Base-by-base conservation (phyloP, 37 sponge, comb jelly and placozoan genomes). In the Chondrosia reniformis region DNA sequence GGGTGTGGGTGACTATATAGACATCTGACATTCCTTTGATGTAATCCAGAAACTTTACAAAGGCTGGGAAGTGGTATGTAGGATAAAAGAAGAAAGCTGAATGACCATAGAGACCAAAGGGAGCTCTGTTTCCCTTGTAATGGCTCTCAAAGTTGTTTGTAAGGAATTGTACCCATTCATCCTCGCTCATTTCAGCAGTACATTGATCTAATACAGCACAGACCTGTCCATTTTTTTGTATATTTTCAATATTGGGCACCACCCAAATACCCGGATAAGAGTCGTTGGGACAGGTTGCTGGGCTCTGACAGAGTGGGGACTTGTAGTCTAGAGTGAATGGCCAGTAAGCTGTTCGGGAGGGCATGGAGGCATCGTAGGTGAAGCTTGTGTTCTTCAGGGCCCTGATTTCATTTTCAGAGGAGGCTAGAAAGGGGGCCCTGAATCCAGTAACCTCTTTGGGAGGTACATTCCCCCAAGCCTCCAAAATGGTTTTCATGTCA, bases 301-400 rank as follows among this genome's bases (percentile, higher is more conserved):
- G 86, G 5, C 25, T 17, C 34, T 22, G 62, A 25, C 86, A 85
- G 3, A 80, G 33, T 0, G 81, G 82, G 37, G 87, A 81, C 58
- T 81, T 80, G 79, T 86, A 86, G 46, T 86, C 87, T 8, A 86
- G 49, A 4, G 86, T 85, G 80, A 80, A 85, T 0, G 86, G 86
- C 85, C 85, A 84, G 57, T 85, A 85, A 27, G 21, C 30, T 1
- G 38, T 27, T 45, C 24, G 22, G 31, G 76, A 76, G 1, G 76
- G 76, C 86, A 85, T 85, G 12, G 86, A 55, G 0, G 80, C 74
- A 39, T 85, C 86, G 31, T 79, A 85, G 28, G 55, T n/a, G 46
- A 86, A 86, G 5, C 46, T 67, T 15, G 76, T 67, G 15, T 56
- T 62, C 57, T 86, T 46, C 38, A 86, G 62, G 17, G 72, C 81